These are phyloP conservation scores for Sebastolobus altivelis DNA, from an alignment of 2,797 vertebrate genomes.

Conservation along the genomic window DNA sequence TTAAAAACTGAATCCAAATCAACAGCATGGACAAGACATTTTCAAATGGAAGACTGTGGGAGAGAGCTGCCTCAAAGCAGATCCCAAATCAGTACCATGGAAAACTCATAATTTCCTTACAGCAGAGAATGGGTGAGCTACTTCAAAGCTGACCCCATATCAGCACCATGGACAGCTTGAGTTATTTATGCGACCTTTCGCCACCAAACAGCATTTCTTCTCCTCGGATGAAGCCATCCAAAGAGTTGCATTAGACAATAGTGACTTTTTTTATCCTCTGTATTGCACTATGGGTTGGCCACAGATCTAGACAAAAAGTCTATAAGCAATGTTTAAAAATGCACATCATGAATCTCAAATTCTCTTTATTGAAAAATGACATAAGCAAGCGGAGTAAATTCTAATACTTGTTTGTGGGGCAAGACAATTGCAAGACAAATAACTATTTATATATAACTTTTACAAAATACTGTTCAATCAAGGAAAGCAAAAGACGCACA, in stretches of 20 bases:
- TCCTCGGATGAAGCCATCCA: constrained; percentile 14
- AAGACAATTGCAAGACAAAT: neutral
- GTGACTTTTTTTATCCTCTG: constrained; percentile 18
- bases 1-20: constrained; percentile 33
- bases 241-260: neutral
- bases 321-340: constrained; percentile 18
- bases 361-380: constrained; percentile 16
- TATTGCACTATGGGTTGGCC: neutral
- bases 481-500: neutral
- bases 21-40: constrained; percentile 32
- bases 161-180: constrained; percentile 25
- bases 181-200: constrained; percentile 26
- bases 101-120: constrained; percentile 16
- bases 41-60: constrained; percentile 18
- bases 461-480: neutral
- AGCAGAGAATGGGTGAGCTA: constrained; percentile 5
- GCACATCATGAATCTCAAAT: neutral
- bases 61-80: constrained; percentile 22
- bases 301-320: neutral
- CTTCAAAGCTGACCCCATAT: constrained; percentile 28
- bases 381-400: neutral
- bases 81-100: constrained; percentile 31
- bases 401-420: neutral
- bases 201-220: constrained; percentile 39
- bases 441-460: neutral